Evolutionary conservation across 35 echinoderm and acorn worm species (phyloP).

Genomic region (Amphiura filiformis): DNA sequence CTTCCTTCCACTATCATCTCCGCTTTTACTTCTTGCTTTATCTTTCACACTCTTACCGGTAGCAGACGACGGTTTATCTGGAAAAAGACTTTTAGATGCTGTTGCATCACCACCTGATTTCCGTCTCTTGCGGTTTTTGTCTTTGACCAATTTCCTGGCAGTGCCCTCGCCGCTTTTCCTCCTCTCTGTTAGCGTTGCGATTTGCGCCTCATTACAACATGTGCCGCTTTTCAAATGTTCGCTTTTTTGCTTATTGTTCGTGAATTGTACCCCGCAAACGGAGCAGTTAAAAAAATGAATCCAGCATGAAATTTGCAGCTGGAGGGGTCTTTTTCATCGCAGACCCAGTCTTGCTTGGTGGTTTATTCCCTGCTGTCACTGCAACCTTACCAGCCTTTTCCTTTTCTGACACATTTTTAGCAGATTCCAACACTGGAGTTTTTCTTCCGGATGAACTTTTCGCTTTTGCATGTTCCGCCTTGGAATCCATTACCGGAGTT

Average conservation of each 20-base stretch:
- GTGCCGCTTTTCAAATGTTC: not conserved
- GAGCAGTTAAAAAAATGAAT: not conserved
- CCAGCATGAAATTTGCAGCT: not conserved
- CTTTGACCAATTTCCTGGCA: no score
- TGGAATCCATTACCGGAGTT: no score
- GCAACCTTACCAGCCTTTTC: no score
- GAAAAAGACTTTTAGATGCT: not conserved
- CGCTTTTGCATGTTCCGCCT: no score
- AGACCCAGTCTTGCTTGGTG: not conserved
- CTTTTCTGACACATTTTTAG: no score
- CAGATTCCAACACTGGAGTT: no score
- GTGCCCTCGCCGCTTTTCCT: not conserved
- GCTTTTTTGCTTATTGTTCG: not conserved
- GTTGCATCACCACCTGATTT: not conserved
- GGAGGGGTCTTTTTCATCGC: not conserved
- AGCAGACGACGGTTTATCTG: not conserved
- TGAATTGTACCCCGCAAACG: not conserved
- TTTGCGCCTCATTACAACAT: not conserved
- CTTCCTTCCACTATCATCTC: no score
- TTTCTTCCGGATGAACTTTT: no score
- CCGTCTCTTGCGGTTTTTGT: not conserved
- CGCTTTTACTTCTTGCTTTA: no score
- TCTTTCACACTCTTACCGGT: not conserved
- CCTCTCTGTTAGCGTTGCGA: not conserved
- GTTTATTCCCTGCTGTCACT: no score